Base-by-base conservation (phyloP, 2,797 vertebrate genomes). In the Pseudochirops cupreus region DNA sequence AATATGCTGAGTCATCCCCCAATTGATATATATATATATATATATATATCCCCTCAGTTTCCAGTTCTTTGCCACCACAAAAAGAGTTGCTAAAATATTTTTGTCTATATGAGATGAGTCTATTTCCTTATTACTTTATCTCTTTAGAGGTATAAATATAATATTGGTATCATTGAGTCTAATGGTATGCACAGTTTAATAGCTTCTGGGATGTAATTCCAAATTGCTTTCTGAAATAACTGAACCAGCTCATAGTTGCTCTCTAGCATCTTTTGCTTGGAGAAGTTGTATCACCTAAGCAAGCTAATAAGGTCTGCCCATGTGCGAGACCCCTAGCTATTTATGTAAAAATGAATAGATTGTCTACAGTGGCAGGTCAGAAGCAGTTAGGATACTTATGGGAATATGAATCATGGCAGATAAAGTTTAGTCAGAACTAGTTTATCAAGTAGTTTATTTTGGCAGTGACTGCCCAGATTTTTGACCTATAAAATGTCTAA, bases 401-500 rank as follows among this genome's bases (percentile, higher is more conserved):
- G 74, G 21, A 82, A 82, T 82, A 82, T 82, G 74, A 82, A 82
- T 82, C 21, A 46, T 46, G 9, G 39, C 74, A 46, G 39, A 46
- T 82, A 26, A 82, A 59, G 24, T 24, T 56, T 0, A 39, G 52
- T n/a, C 28, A 62, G 90, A 94, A 59, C 31, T n/a, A 18, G 31
- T 91, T 21, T n/a, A 46, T 59, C 89, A 28, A 0, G 16, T 91
- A 92, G 92, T 57, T 91, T 74, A 56, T 59, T 96, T 95, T 95
- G 33, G 56, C 53, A 89, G 1, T 54, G 46, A 93, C 92, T 96
- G 92, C 39, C 52, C 96, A 91, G 5, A 4, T 74, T 95, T 96
- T 94, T 82, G 74, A 82, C 74, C 74, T 56, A 57, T 91, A 74
- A 95, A 91, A 82, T 46, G 24, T n/a, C 57, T 91, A 93, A 92